Percentiles rank a stretch among this genome's conserved stretches.
Conservation (phyloP, 1,140 invertebrate genomes). For the Solenopsis fugax region DNA sequence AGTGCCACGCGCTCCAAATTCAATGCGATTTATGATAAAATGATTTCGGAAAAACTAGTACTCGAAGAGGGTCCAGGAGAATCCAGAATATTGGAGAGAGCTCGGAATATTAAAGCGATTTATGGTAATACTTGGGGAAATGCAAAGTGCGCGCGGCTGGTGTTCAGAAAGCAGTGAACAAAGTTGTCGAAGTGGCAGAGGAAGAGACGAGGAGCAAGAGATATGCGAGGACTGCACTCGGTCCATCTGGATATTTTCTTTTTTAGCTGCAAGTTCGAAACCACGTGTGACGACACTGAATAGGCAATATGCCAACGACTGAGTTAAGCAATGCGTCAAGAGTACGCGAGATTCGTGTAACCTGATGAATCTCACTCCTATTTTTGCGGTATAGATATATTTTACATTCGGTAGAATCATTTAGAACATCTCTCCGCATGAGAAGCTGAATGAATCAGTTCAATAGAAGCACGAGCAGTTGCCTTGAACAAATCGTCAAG, state of each 20-base stretch:
- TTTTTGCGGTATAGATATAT: constrained; percentile 3
- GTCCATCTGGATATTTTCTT: constrained; percentile 27
- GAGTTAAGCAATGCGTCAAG: constrained; percentile 64
- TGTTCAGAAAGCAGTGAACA: background rate
- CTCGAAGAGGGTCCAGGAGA: background rate
- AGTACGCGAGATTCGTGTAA: constrained; percentile 57
- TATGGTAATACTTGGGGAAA: constrained; percentile 23
- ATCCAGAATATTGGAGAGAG: background rate
- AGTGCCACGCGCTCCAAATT: background rate
- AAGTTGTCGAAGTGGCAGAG: background rate
- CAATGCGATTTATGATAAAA: background rate
- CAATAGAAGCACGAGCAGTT: background rate
- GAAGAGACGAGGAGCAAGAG: background rate
- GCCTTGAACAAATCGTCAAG: background rate
- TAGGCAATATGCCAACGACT: constrained; percentile 67
- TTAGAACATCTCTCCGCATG: background rate
- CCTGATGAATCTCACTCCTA: constrained; percentile 57
- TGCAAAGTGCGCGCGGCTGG: background rate
- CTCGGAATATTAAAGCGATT: background rate
- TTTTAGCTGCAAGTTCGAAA: constrained; percentile 35
- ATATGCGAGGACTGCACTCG: constrained; percentile 35
- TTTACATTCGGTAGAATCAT: constrained; percentile 29
- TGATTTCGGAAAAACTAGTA: background rate
- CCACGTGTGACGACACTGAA: constrained; percentile 64
- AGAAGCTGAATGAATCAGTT: constrained; percentile 27